Evolutionary conservation across 2,888 invertebrate species (phyloP).

Genomic region (Macaria liturata): DNA sequence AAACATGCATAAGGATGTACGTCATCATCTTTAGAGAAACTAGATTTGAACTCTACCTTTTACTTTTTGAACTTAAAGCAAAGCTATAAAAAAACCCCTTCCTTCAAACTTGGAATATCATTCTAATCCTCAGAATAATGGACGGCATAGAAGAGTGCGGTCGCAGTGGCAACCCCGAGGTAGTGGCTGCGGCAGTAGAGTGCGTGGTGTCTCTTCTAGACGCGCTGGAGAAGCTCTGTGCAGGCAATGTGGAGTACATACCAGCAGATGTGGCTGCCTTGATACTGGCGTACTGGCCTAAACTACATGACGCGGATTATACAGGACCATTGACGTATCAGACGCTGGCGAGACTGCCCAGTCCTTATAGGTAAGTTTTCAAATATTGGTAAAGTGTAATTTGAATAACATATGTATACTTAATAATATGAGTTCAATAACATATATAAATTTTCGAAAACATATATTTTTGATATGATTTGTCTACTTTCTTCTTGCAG

Average conservation of each 20-base stretch:
- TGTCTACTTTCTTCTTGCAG: conserved; percentile 52
- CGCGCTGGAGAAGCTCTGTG: conserved; percentile 92
- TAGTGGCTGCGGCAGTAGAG: conserved; percentile 91
- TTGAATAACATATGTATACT: no score
- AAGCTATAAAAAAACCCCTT: no score
- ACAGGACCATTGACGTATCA: conserved; percentile 93
- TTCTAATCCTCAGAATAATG: conserved; percentile 85
- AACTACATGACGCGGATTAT: conserved; percentile 90
- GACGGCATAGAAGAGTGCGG: conserved; percentile 97
- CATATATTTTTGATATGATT: no score
- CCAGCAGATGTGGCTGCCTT: conserved; percentile 62
- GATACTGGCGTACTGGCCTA: conserved; percentile 86
- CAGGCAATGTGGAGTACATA: conserved; percentile 83
- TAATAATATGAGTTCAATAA: no score
- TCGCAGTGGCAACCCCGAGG: conserved; percentile 89
- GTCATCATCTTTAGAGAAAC: no score
- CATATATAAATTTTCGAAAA: no score
- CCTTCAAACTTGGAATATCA: no score
- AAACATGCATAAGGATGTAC: no score
- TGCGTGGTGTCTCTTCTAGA: conserved; percentile 92
- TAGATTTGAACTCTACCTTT: no score
- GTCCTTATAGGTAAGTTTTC: conserved; percentile 86
- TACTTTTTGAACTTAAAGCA: no score
- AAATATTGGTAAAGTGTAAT: no score
- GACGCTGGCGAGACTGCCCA: conserved; percentile 91